A percentile compares a stretch with the other conserved stretches of the same genome.
Conservation (phyloP, 2,888 invertebrate genomes). For the Phortica magna region DNA sequence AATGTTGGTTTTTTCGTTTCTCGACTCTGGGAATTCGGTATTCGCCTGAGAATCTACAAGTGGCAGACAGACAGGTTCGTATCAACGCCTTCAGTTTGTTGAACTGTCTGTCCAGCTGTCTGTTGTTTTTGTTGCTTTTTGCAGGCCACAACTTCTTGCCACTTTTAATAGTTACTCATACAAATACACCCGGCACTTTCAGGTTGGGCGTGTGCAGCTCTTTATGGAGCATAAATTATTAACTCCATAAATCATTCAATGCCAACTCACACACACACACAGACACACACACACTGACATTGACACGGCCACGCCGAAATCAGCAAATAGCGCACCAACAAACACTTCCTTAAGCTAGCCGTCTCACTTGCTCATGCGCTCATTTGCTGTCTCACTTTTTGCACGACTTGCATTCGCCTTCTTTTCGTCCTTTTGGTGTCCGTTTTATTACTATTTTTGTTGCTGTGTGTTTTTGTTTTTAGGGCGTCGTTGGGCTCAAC, state of each 20-base stretch:
- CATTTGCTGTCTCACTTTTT: background rate
- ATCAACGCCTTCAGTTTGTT: background rate
- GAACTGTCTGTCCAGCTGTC: slow-evolving; percentile 32
- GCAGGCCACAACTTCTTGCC: too few species aligned
- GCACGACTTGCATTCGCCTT: background rate
- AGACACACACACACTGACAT: background rate
- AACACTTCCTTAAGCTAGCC: too few species aligned
- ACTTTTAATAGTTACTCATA: too few species aligned
- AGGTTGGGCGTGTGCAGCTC: background rate
- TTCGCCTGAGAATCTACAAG: slow-evolving; percentile 43
- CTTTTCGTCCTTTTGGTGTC: background rate
- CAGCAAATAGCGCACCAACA: too few species aligned
- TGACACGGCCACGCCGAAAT: too few species aligned
- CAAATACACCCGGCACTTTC: too few species aligned
- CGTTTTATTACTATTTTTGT: background rate
- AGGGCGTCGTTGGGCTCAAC: background rate
- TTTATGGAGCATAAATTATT: slow-evolving; percentile 14
- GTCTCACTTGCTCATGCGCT: too few species aligned
- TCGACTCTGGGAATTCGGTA: slow-evolving; percentile 18
- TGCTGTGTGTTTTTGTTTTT: background rate
- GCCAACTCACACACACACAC: background rate
- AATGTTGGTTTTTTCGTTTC: background rate
- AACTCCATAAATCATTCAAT: slow-evolving; percentile 28
- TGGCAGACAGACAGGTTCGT: background rate
- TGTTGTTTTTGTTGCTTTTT: slow-evolving; percentile 28